Conservation (phyloP, 2,797 vertebrate species). For the Spinus olivaceus region DNA sequence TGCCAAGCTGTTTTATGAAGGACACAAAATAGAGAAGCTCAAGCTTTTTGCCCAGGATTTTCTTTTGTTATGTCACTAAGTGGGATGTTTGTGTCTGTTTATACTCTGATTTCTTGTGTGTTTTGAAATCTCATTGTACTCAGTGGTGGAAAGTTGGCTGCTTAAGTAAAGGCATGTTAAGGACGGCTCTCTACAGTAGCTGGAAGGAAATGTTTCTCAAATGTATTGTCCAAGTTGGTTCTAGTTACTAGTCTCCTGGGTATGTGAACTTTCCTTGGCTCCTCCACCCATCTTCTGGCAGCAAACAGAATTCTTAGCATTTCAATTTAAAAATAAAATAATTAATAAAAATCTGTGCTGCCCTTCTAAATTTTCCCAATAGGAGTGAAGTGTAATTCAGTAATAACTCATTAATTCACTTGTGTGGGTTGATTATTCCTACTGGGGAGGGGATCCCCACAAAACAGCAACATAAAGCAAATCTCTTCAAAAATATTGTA, state of each 20-base stretch:
- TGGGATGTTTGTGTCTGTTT: conserved; percentile 61
- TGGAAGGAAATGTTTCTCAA: conserved; percentile 65
- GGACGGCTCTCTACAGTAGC: conserved; percentile 58
- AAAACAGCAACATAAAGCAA: not conserved
- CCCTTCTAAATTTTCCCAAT: not conserved
- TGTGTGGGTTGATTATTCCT: not conserved
- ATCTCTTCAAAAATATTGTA: not conserved
- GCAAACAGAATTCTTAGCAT: not conserved
- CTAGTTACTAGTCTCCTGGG: conserved; percentile 34
- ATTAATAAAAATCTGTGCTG: not conserved
- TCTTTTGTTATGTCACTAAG: conserved; percentile 54
- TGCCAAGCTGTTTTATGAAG: not conserved
- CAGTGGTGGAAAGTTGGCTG: conserved; percentile 51
- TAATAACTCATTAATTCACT: not conserved
- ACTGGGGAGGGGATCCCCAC: not conserved
- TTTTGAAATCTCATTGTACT: conserved; percentile 61
- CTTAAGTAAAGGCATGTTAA: conserved; percentile 42
- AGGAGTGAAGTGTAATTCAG: not conserved
- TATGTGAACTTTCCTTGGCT: conserved; percentile 49
- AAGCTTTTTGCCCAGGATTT: not conserved
- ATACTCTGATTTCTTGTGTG: conserved; percentile 7
- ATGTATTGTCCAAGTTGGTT: conserved; percentile 49
- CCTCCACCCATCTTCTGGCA: conserved; percentile 51
- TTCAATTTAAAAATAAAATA: not conserved
- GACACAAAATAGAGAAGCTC: not conserved